Conservation (phyloP, 1,140 invertebrate genomes). For the Hypsibius dujardini region DNA sequence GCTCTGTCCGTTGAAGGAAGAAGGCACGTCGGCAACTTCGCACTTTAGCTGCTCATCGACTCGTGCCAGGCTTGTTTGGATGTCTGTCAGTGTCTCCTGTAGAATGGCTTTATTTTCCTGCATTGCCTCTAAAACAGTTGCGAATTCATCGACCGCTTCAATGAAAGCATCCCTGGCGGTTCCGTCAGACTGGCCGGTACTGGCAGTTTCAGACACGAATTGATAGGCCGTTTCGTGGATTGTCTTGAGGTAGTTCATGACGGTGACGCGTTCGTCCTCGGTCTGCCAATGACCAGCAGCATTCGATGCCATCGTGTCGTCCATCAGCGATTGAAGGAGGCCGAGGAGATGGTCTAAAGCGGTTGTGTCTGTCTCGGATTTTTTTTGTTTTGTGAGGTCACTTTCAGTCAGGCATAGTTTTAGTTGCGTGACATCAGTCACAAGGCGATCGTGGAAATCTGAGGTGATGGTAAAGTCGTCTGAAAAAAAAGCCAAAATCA, state of each 20-base stretch:
- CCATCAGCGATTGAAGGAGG: neutral
- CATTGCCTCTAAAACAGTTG: neutral
- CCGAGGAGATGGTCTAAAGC: neutral
- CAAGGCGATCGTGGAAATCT: too few species aligned
- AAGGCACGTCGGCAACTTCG: too few species aligned
- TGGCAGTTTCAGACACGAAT: neutral
- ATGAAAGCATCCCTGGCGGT: neutral
- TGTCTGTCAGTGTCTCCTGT: neutral
- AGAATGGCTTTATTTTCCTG: neutral
- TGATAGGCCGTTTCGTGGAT: neutral
- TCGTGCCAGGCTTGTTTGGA: neutral
- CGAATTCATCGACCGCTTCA: neutral
- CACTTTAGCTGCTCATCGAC: neutral
- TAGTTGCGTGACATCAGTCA: too few species aligned
- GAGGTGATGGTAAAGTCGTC: too few species aligned
- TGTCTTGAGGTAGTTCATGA: constrained; percentile 6
- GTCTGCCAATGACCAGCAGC: neutral
- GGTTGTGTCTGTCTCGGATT: too few species aligned
- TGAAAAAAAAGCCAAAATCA: too few species aligned
- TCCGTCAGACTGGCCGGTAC: neutral
- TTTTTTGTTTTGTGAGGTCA: too few species aligned
- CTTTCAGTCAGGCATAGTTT: too few species aligned
- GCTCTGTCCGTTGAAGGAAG: too few species aligned
- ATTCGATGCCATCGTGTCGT: neutral
- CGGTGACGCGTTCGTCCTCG: neutral